Evolutionary conservation across 2,113 vertebrate species (phyloP), one percentile per base, ranked within the genome.

Genomic region (Zapornia atra): DNA sequence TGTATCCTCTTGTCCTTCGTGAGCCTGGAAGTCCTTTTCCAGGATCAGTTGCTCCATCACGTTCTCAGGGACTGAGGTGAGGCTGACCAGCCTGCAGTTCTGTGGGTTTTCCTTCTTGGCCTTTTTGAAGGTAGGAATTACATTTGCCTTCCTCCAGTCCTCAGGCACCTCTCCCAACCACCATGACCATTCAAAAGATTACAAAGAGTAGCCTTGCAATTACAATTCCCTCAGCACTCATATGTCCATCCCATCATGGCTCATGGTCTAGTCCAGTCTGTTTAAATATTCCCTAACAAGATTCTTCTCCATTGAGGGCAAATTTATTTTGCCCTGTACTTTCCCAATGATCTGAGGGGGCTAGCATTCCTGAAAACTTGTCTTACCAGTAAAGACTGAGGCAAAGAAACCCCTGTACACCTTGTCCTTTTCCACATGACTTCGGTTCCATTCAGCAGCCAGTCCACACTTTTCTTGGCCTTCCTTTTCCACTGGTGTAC

Each of bases 391-490:
- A 26, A 64, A 64, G 33, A 48, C 12, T 36, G 53, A 68, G 24
- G 40, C 2, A 16, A 60, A 54, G 38, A 48, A 18, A 10, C 25
- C 0, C 1, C 11, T 54, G 51, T 31, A 40, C 40, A n/a, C 26
- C 2, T 13, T 22, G 26, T 11, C 14, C 44, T 66, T 77, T 65
- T 19, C 51, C 38, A 36, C 15, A 15, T 15, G n/a, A 34, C 42
- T 25, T 71, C 29, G 26, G 0, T 11, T 38, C 34, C 15, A 56
- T 13, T 21, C 36, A 65, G 57, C 42, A 71, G 19, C 40, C 34
- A 16, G 3, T 1, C 14, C 24, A 24, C 28, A 26, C 33, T 11
- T 44, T 31, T n/a, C 59, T n/a, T 6, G 4, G 5, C 10, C 22
- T 73, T 88, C 60, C 18, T 70, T 70, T 70, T 51, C 46, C 61